Conservation (phyloP, 2,797 vertebrate genomes). For the Ceyx erithaca region DNA sequence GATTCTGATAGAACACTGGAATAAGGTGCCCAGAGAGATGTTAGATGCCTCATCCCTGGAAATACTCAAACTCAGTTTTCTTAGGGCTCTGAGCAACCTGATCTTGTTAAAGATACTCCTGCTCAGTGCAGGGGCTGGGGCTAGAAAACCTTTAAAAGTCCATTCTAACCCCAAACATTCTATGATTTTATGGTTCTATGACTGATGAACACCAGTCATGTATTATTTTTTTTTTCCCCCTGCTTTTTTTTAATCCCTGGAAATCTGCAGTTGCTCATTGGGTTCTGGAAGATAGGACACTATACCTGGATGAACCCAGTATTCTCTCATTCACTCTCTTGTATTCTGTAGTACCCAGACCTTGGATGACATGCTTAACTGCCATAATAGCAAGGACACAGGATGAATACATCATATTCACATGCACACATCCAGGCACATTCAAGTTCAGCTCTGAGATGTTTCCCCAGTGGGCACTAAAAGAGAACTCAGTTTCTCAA, state of each 20-base stretch:
- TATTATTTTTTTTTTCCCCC: background rate
- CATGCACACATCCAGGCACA: background rate
- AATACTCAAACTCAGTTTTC: too few relatives aligned
- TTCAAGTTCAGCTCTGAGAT: background rate
- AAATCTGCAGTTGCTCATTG: background rate
- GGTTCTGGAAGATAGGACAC: background rate
- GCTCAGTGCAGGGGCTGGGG: too few relatives aligned
- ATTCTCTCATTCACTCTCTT: background rate
- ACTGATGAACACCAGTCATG: background rate
- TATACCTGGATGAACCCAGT: background rate
- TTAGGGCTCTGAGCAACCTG: too few relatives aligned
- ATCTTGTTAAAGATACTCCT: too few relatives aligned
- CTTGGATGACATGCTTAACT: background rate
- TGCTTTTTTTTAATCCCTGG: background rate
- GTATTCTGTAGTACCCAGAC: background rate
- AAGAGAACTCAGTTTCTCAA: background rate
- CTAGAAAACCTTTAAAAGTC: background rate
- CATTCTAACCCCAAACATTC: background rate
- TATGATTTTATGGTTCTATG: background rate
- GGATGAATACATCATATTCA: background rate
- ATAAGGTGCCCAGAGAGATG: too few relatives aligned
- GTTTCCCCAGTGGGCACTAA: background rate
- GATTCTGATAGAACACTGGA: background rate
- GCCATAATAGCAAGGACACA: background rate
- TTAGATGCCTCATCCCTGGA: too few relatives aligned